Evolutionary conservation across 2,113 vertebrate genomes (phyloP), one percentile per base, ranked within the genome.

Genomic region (Cygnus buccinator): DNA sequence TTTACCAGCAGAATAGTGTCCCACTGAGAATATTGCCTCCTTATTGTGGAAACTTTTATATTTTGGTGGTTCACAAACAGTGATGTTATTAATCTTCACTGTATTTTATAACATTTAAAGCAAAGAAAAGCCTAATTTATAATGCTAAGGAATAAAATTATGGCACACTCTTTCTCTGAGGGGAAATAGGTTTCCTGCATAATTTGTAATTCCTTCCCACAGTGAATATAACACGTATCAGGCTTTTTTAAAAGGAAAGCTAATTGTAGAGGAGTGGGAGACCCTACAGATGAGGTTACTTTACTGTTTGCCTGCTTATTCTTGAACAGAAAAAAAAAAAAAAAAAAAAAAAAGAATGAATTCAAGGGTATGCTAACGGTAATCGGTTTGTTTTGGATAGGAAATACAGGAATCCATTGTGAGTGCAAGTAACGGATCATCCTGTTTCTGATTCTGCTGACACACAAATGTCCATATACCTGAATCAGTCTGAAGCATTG

Each of bases 401-500:
- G 78, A 78, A 55, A 8, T 82, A 73, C 83, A 28, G 0, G 2
- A 0, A 0, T 70, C 68, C 44, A 7, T 15, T 46, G 13, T 59
- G 79, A 63, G 28, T 25, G 73, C 6, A 28, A 10, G 37, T 70
- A 73, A 79, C 0, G 0, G 37, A 79, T 90, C 80, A 61, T 84
- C 73, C 83, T 86, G 75, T 80, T 95, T 92, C 93, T 94, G 89
- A 90, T 88, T 80, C 86, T 79, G 65, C 81, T 93, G 94, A 92
- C 94, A 84, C 63, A 81, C 75, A 78, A 68, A 41, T 3, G 1
- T 87, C 43, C 26, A 26, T 94, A 87, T 85, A 94, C 94, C 84
- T 96, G 91, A 94, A 94, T 95, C 94, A 91, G 41, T 90, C 39
- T 29, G 63, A 97, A 86, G 80, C 92, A 93, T 11, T 94, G 97